Base-by-base conservation (phyloP, 2,797 vertebrate genomes). In the Peromyscus eremicus region DNA sequence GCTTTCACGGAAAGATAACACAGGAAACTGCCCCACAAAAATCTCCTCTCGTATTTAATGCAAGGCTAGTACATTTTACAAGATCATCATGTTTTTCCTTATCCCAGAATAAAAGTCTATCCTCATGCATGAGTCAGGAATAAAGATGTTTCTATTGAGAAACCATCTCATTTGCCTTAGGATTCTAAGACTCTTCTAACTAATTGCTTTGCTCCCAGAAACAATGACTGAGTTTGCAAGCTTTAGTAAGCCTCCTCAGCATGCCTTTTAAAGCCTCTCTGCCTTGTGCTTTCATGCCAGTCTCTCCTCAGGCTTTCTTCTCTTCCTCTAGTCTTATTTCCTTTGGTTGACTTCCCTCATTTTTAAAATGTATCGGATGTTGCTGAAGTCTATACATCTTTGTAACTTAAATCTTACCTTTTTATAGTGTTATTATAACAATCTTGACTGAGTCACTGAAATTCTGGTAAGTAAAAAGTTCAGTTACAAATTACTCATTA, bases 331-430 rank as follows among this genome's bases (percentile, higher is more conserved):
- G 9, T 81, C 16, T 71, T 86, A 52, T 75, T 86, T 86, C 37
- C 29, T 62, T 94, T 64, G 11, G 90, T 32, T 43, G 55, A 57
- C n/a, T 85, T 89, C 88, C 66, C 37, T 96, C 76, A 40, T 83
- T 79, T 96, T 92, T 80, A 55, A 55, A 92, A 91, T 49, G 34
- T 9, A 68, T n/a, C 87, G 43, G 77, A 80, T 12, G 52, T 80
- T 79, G 11, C 3, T 66, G 32, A 95, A 68, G 40, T 88, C 25
- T 88, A 40, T 66, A 14, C 12, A 12, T 34, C 32, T 89, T 80
- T 90, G 4, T 75, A 95, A 60, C 27, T n/a, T 49, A 60, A 66
- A 27, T 68, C 13, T 88, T 55, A 37, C 3, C 73, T 71, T 94
- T 92, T 84, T 43, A 25, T 34, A 68, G 12, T 5, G 37, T 49